A percentile compares a stretch with the other conserved stretches of the same genome.
Conservation (phyloP, 2,113 vertebrate genomes). For the Cryptotis parvus region DNA sequence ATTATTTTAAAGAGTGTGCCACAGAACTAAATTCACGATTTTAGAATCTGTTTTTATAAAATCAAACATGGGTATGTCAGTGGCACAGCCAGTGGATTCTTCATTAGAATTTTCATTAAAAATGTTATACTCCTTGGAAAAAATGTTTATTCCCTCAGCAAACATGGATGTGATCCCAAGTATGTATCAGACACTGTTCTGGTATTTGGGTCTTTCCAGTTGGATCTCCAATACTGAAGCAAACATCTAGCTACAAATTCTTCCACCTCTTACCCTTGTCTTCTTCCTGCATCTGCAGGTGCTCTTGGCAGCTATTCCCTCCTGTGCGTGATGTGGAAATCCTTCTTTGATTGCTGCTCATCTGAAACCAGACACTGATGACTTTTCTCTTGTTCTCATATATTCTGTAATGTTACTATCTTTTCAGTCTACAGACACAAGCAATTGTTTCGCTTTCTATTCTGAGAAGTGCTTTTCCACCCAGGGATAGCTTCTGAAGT, state of each 20-base stretch:
- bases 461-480: neutral
- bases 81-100: constrained; percentile 48
- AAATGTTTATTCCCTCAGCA: constrained; percentile 26
- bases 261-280: too few relatives aligned
- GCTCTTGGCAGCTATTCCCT: fast-evolving
- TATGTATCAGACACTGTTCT: neutral
- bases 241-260: fast-evolving
- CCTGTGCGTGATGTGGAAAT: too few relatives aligned
- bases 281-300: fast-evolving
- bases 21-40: too few relatives aligned
- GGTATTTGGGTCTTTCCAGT: neutral
- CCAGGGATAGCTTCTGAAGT: neutral
- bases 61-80: constrained; percentile 32
- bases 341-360: neutral
- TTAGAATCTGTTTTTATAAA: constrained; percentile 71
- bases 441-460: neutral
- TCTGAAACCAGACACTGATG: neutral
- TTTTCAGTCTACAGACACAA: neutral
- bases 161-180: neutral
- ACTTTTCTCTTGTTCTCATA: neutral
- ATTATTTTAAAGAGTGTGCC: too few relatives aligned
- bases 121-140: constrained; percentile 9
- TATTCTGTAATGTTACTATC: neutral
- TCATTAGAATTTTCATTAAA: neutral
- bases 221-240: neutral